These are phyloP conservation scores for Cynopterus brachyotis DNA, from an alignment of 2,113 vertebrate genomes.

Conservation along the genomic window DNA sequence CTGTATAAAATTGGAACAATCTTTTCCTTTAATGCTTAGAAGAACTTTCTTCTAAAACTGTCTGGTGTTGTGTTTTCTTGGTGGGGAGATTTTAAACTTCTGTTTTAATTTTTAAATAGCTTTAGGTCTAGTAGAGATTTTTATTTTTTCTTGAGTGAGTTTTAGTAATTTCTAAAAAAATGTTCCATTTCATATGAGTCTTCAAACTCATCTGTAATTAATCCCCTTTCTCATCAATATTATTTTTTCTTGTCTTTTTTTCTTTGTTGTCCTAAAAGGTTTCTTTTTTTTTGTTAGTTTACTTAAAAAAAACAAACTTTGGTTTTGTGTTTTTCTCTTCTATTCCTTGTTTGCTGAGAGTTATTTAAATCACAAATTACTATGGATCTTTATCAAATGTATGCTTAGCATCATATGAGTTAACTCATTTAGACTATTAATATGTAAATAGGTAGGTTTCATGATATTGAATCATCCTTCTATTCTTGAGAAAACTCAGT, in stretches of 20 bases:
- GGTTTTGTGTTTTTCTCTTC: not conserved
- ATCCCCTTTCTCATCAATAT: not conserved
- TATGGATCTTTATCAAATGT: not conserved
- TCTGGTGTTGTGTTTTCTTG: not conserved
- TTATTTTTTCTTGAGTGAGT: not conserved
- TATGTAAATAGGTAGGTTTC: not conserved
- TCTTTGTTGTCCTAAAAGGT: not conserved
- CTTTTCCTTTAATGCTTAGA: not conserved
- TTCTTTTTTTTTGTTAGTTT: not conserved
- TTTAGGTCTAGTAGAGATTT: not conserved
- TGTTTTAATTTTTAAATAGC: not conserved
- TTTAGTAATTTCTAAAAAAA: not conserved
- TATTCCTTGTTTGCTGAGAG: not conserved
- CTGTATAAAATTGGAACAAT: not conserved
- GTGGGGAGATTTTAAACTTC: not conserved
- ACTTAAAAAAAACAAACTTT: not conserved
- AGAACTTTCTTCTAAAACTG: not conserved
- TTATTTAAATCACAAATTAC: not conserved
- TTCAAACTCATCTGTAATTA: not conserved
- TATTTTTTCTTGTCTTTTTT: not conserved
- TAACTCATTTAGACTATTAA: not conserved
- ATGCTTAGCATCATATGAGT: not conserved
- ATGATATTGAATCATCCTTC: not conserved
- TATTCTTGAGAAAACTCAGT: not conserved
- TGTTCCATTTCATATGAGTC: not conserved